These are phyloP conservation scores for Momotus momota DNA, from an alignment of 2,797 vertebrate species.

Conservation along the genomic window DNA sequence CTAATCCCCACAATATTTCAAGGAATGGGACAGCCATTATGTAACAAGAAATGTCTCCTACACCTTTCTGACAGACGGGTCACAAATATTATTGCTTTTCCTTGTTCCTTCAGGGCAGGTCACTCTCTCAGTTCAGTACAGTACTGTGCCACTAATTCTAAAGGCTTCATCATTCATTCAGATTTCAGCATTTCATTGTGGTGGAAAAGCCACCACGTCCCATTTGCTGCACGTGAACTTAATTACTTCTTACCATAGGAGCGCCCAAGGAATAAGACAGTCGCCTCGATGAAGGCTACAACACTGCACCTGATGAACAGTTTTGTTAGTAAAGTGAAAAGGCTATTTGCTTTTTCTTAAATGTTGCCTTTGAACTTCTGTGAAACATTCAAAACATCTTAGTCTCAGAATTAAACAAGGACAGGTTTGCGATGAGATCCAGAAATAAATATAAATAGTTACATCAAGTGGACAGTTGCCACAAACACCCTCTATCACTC, in stretches of 20 bases:
- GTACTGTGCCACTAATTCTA: conserved; percentile 60
- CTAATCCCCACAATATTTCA: conserved; percentile 70
- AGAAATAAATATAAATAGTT: background rate
- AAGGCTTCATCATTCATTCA: conserved; percentile 62
- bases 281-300: background rate
- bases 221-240: conserved; percentile 22
- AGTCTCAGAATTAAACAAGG: background rate
- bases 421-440: background rate
- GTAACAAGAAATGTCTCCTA: conserved; percentile 59
- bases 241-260: conserved; percentile 56
- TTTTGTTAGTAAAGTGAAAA: background rate
- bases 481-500: background rate
- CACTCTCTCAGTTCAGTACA: conserved; percentile 30
- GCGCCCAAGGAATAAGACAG: conserved; percentile 26
- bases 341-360: background rate
- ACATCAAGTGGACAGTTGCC: background rate
- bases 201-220: conserved; percentile 57
- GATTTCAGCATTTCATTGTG: conserved; percentile 61
- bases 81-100: conserved; percentile 52
- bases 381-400: background rate
- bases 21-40: conserved; percentile 48
- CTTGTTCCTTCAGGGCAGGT: conserved; percentile 63
- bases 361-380: background rate
- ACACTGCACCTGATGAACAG: background rate
- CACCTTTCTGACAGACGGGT: conserved; percentile 67